These are phyloP conservation scores for Byasa hedistus DNA, from an alignment of 2,888 invertebrate species.

Conservation along the genomic window DNA sequence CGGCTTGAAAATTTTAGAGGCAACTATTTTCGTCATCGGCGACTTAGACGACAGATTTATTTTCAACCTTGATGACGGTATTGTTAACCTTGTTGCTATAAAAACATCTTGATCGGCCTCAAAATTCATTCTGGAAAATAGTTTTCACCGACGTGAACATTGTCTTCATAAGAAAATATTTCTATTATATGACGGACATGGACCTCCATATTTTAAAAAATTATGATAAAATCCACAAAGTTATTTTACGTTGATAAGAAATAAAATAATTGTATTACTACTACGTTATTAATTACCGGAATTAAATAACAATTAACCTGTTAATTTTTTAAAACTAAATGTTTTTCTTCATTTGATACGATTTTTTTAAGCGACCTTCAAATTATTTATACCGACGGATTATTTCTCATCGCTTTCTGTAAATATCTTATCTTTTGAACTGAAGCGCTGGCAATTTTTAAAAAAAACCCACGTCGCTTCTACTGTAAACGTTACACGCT, in stretches of 20 bases:
- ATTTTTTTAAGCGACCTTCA: conserved; percentile 11
- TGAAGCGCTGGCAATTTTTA: conserved; percentile 55
- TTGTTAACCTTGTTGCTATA: conserved; percentile 68
- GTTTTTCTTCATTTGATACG: not conserved
- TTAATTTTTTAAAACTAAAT: not conserved
- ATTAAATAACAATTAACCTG: no score
- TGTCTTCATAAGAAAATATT: not conserved
- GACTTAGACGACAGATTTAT: conserved; percentile 54
- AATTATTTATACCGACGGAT: conserved; percentile 48
- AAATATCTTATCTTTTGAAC: conserved; percentile 58
- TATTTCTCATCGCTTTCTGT: conserved; percentile 60
- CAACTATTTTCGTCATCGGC: conserved; percentile 53
- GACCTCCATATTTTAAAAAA: no score
- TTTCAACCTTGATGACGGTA: conserved; percentile 74
- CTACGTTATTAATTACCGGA: no score
- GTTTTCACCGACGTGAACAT: not conserved
- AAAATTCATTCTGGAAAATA: conserved; percentile 39
- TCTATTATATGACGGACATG: not conserved
- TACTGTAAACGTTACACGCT: conserved; percentile 22
- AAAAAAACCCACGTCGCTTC: conserved; percentile 55
- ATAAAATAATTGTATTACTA: no score
- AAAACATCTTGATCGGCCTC: conserved; percentile 60
- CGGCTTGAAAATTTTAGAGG: conserved; percentile 37
- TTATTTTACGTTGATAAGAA: no score
- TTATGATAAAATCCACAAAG: no score